These are phyloP conservation scores for Microcebus ravelobensis DNA, from an alignment of 2,113 vertebrate genomes.

Conservation along the genomic window DNA sequence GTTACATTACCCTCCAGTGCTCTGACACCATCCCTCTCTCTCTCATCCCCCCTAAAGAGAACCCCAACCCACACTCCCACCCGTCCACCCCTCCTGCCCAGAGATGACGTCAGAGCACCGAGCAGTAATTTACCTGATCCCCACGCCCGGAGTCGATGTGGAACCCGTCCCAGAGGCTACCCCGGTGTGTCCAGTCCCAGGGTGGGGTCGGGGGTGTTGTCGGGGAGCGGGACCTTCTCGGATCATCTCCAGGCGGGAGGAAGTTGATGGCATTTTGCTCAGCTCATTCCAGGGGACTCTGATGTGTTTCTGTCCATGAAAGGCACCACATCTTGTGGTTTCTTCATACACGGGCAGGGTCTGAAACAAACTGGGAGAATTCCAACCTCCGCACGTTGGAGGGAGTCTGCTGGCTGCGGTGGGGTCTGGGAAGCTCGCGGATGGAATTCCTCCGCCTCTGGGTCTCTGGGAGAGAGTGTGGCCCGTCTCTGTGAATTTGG, in stretches of 20 bases:
- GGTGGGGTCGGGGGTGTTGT: background rate
- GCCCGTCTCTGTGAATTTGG: background rate
- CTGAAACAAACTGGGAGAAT: background rate
- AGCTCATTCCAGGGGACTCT: background rate
- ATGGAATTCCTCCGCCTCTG: background rate
- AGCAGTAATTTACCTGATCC: background rate
- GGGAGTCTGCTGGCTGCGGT: background rate
- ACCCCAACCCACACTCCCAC: background rate
- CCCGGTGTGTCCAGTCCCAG: background rate
- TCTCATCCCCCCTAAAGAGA: background rate
- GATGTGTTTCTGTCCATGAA: background rate
- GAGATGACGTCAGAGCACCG: background rate
- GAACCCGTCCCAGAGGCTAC: background rate
- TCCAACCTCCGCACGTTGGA: background rate
- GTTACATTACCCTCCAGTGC: background rate
- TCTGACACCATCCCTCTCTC: background rate
- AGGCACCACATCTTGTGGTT: background rate
- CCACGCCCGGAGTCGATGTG: too few relatives aligned
- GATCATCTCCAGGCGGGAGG: accelerated
- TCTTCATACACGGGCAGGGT: background rate
- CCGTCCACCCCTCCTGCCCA: accelerated
- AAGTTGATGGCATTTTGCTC: background rate
- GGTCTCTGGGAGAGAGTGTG: background rate
- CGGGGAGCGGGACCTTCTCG: background rate
- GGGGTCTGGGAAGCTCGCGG: background rate